These are phyloP conservation scores for Cyprinella venusta DNA, from an alignment of 2,797 vertebrate genomes.

Conservation along the genomic window DNA sequence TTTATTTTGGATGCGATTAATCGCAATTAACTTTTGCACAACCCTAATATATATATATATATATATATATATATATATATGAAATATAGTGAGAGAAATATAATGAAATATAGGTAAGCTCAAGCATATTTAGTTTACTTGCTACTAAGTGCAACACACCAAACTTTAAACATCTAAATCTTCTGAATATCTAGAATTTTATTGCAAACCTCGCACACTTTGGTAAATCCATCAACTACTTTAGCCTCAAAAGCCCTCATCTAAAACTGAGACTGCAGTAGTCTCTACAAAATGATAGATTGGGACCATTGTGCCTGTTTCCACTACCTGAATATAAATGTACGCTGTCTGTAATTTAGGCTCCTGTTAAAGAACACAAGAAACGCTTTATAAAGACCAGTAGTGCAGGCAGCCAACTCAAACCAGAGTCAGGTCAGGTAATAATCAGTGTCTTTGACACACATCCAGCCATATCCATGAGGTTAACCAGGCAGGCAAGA, in stretches of 20 bases:
- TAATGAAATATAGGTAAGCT: not conserved
- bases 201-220: not conserved
- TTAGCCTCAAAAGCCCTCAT: constrained; percentile 25
- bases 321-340: constrained; percentile 65
- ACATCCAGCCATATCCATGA: constrained; percentile 65
- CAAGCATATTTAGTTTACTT: not conserved
- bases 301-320: constrained; percentile 36
- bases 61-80: no score
- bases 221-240: not conserved
- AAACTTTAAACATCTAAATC: not conserved
- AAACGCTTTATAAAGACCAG: constrained; percentile 34
- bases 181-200: not conserved
- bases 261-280: constrained; percentile 65
- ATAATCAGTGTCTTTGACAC: constrained; percentile 59
- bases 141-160: not conserved
- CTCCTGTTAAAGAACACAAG: constrained; percentile 48
- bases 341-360: constrained; percentile 64
- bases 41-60: no score
- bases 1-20: no score
- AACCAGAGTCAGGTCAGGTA: constrained; percentile 40
- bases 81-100: no score
- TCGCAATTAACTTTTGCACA: no score
- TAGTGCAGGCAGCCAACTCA: constrained; percentile 20
- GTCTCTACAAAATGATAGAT: constrained; percentile 54
- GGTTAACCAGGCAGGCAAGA: constrained; percentile 70